These are phyloP conservation scores for Tretioscincus oriximinensis DNA, from an alignment of 2,113 vertebrate genomes.

Conservation along the genomic window DNA sequence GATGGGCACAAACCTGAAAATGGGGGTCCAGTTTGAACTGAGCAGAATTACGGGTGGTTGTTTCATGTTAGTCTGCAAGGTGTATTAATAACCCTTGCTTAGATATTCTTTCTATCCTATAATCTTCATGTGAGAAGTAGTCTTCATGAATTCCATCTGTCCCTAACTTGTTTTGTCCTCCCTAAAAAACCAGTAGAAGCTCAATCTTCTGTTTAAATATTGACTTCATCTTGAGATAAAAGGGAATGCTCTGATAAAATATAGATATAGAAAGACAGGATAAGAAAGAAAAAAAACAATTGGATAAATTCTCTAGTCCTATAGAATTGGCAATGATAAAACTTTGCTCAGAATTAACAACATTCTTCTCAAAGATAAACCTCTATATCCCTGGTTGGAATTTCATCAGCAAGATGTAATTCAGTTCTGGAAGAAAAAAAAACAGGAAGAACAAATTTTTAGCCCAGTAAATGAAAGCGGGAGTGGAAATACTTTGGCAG, in stretches of 20 bases:
- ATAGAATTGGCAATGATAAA: neutral
- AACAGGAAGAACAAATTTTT: neutral
- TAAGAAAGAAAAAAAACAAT: neutral
- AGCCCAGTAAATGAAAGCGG: neutral
- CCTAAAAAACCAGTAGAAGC: neutral
- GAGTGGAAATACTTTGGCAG: neutral
- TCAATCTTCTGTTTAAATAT: neutral
- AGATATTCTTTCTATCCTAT: too few species aligned
- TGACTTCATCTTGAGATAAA: neutral
- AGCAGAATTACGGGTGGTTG: too few species aligned
- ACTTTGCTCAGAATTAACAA: neutral
- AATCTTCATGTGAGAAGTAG: too few species aligned
- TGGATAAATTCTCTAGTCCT: neutral
- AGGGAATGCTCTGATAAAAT: neutral
- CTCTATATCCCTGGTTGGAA: neutral
- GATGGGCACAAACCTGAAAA: too few species aligned
- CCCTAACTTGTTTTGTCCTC: too few species aligned
- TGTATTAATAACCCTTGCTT: too few species aligned
- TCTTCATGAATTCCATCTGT: too few species aligned
- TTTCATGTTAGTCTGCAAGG: too few species aligned
- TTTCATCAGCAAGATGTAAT: conserved; percentile 17
- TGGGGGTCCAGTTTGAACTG: too few species aligned
- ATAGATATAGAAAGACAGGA: too few species aligned
- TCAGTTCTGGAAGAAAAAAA: neutral
- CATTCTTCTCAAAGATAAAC: conserved; percentile 23